Base-by-base conservation (phyloP, 2,797 vertebrate species). In the Anguilla obscura region DNA sequence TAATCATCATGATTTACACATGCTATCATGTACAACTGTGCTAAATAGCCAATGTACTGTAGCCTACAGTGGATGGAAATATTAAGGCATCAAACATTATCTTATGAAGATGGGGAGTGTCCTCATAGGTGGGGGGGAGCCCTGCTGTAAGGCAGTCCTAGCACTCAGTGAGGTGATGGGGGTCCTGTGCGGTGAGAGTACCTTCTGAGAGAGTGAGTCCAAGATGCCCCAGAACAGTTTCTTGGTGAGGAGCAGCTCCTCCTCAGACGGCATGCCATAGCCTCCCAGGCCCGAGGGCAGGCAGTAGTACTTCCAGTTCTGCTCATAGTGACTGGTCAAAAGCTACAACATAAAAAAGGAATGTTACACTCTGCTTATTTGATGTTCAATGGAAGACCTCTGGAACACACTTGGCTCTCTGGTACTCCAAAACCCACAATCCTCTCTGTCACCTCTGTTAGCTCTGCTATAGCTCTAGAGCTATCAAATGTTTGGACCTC, bases 181-280 rank as follows among this genome's bases (percentile, higher is more conserved):
- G 69, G 33, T 12, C 33, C 33, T 6, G 36, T 5, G 18, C 4
- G 18, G 74, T 18, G 9, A 3, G 10, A 30, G n/a, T 96, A 99
- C 98, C 97, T 98, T 99, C 93, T 98, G 97, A n/a, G 98, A 98
- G n/a, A 99, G 96, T 10, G 98, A 99, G 91, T 99, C 98, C 93
- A 99, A 99, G 90, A 99, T 97, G 85, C 98, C 98, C 99, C 99
- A 99, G 95, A 99, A 99, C 92, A 99, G 97, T 92, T 98, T 99
- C 95, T 99, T 98, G 12, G 98, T 99, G 94, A 99, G 97, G 87
- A 98, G 97, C 0, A 99, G 93, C 89, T 99, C 99, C 88, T 99
- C 99, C 89, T 98, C 98, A 30, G 97, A 97, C 0, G 98, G 97
- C 80, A 97, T 97, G 84, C 98, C 98, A 7, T 97, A 98, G 94